A percentile compares a stretch with the other conserved stretches of the same genome.
Conservation (phyloP, 2,888 invertebrate species). For the Drosophila subsilvestris region DNA sequence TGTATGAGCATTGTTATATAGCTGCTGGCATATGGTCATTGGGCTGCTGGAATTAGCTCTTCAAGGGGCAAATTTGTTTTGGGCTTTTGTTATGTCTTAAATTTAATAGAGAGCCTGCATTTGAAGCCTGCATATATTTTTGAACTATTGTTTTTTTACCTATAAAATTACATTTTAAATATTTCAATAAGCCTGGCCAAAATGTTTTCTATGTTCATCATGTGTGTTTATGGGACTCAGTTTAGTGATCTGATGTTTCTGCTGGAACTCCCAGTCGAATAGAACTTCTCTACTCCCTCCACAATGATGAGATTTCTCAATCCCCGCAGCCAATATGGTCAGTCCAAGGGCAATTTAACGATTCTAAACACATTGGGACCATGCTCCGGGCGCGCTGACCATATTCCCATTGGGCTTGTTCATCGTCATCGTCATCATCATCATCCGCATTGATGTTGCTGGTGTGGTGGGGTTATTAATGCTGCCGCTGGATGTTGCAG, state of each 20-base stretch:
- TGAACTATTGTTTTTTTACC: too few relatives aligned
- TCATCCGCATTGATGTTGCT: neutral
- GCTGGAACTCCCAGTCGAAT: neutral
- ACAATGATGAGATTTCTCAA: constrained; percentile 52
- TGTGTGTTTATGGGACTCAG: too few relatives aligned
- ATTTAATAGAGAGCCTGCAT: too few relatives aligned
- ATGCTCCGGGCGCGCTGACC: constrained; percentile 34
- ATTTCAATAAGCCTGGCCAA: too few relatives aligned
- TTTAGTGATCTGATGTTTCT: too few relatives aligned
- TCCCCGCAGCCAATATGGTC: constrained; percentile 27
- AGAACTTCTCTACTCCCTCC: neutral
- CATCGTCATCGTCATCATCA: neutral
- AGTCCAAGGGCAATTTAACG: constrained; percentile 60
- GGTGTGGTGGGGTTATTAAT: constrained; percentile 49
- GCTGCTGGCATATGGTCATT: constrained; percentile 32
- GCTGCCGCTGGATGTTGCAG: constrained; percentile 32
- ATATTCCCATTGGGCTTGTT: constrained; percentile 54
- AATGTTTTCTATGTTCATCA: too few relatives aligned
- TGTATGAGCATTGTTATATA: constrained; percentile 23
- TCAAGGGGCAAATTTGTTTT: constrained; percentile 22
- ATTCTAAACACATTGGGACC: constrained; percentile 60
- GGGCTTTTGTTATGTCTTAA: neutral
- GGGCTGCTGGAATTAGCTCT: constrained; percentile 41
- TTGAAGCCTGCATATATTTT: too few relatives aligned
- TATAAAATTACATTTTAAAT: too few relatives aligned